Conservation (phyloP, 2,797 vertebrate genomes). For the Sebastes itinus region DNA sequence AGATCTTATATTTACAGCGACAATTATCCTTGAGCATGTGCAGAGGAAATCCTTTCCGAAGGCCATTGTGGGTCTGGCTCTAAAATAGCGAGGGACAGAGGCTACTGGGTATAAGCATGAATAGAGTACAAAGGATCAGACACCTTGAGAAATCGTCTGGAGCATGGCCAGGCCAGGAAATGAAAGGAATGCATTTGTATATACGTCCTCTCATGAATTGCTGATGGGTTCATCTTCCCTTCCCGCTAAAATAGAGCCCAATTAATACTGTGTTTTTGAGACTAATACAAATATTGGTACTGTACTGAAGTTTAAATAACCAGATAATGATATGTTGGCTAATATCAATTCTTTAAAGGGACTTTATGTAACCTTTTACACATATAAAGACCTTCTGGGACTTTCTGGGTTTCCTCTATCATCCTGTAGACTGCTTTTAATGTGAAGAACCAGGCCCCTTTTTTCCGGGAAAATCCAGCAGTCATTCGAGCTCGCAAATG, state of each 20-base stretch:
- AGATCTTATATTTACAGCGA: constrained; percentile 8
- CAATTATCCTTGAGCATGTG: constrained; percentile 8
- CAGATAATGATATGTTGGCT: background rate
- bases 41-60: background rate
- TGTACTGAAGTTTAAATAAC: background rate
- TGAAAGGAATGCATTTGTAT: background rate
- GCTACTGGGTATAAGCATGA: background rate
- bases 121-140: background rate
- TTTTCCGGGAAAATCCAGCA: background rate
- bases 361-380: background rate
- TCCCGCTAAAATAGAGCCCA: background rate
- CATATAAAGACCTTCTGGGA: background rate
- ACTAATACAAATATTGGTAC: background rate
- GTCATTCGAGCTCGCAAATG: too few relatives aligned
- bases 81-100: background rate
- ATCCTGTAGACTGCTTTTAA: background rate
- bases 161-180: background rate
- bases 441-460: background rate
- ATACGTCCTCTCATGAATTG: background rate
- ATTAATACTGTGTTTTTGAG: background rate
- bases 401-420: background rate
- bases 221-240: background rate
- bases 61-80: background rate
- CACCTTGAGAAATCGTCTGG: background rate
- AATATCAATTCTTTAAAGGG: too few relatives aligned